Conservation (phyloP, 2,888 invertebrate species). For the Linyphia triangularis region DNA sequence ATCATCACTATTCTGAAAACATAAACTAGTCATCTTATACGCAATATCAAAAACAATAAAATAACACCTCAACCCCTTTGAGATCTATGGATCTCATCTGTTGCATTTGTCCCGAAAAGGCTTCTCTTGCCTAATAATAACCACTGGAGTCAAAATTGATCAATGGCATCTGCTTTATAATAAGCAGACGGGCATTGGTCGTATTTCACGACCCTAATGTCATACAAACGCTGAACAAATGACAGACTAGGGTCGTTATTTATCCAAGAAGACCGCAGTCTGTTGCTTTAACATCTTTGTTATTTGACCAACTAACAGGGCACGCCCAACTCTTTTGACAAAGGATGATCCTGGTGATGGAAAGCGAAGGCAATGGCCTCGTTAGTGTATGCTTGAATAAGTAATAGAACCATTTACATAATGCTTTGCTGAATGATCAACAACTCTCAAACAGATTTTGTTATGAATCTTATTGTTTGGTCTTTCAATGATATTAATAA, state of each 20-base stretch:
- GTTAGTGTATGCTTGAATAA: not conserved
- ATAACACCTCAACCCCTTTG: not conserved
- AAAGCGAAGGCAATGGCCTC: not conserved
- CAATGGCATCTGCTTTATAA: slow-evolving; percentile 18
- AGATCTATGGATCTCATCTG: not conserved
- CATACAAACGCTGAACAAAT: slow-evolving; percentile 30
- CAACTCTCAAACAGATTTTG: not conserved
- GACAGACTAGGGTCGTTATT: slow-evolving; percentile 25
- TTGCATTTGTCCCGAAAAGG: not conserved
- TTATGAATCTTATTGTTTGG: not conserved
- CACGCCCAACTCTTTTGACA: not conserved
- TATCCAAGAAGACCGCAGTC: slow-evolving; percentile 13
- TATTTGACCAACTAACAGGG: not conserved
- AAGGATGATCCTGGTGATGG: not conserved
- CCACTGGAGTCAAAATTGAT: not conserved
- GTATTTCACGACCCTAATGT: slow-evolving; percentile 30
- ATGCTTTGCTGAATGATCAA: not conserved
- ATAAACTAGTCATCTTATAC: too few species aligned
- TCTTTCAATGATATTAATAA: too few species aligned
- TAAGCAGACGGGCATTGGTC: slow-evolving; percentile 18
- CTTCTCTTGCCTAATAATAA: slow-evolving; percentile 24
- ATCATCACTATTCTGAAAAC: too few species aligned
- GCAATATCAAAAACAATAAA: too few species aligned
- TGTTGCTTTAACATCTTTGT: not conserved
- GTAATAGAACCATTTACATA: not conserved